Conservation (phyloP, 2,113 vertebrate species). For the Megaceryle maxima region DNA sequence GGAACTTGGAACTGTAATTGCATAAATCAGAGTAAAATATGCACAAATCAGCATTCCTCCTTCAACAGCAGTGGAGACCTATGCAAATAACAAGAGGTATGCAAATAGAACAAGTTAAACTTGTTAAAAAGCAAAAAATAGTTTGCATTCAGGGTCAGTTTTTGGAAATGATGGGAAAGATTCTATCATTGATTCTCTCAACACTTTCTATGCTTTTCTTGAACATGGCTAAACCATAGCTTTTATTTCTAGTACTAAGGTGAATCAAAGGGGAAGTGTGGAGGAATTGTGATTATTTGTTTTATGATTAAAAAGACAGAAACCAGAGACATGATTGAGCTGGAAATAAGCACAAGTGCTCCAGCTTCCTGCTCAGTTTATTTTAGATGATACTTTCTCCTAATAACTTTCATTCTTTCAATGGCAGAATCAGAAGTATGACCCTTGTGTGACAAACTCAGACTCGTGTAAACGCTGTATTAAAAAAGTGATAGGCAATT, state of each 20-base stretch:
- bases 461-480: neutral
- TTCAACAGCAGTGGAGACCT: neutral
- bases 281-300: neutral
- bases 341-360: neutral
- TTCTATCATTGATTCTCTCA: neutral
- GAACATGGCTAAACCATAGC: neutral
- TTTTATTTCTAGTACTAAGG: neutral
- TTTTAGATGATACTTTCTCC: neutral
- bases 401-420: neutral
- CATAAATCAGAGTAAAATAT: neutral
- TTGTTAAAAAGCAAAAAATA: neutral
- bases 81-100: neutral
- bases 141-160: neutral
- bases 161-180: neutral
- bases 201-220: neutral
- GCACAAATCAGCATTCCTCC: neutral
- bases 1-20: neutral
- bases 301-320: neutral
- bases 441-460: neutral
- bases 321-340: neutral
- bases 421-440: neutral
- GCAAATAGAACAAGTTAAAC: neutral
- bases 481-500: neutral
- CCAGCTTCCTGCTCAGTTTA: neutral
- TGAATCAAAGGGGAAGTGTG: neutral